These are phyloP conservation scores for Maniola jurtina DNA, from an alignment of 1,140 invertebrate genomes.

Conservation along the genomic window DNA sequence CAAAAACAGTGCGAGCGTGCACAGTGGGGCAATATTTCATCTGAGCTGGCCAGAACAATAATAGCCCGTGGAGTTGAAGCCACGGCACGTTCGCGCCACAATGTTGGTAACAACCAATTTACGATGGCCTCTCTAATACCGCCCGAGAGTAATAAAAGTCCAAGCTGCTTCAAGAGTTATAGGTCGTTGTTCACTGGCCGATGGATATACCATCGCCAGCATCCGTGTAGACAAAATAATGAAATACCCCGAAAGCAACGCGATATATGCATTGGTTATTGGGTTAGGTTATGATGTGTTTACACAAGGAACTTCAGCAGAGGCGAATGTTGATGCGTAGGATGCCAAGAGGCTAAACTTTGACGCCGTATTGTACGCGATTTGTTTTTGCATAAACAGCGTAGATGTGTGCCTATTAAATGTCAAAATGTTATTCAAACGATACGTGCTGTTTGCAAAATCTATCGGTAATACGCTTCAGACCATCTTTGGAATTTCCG, in stretches of 20 bases:
- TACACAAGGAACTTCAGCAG: constrained; percentile 55
- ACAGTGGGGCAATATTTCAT: constrained; percentile 77
- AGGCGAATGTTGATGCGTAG: constrained; percentile 66
- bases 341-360: constrained; percentile 62
- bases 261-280: constrained; percentile 71
- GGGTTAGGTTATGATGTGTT: constrained; percentile 76
- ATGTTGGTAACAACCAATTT: constrained; percentile 59
- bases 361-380: constrained; percentile 26
- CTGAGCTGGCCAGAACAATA: constrained; percentile 76
- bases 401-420: constrained; percentile 30
- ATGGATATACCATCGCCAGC: constrained; percentile 62
- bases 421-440: constrained; percentile 35
- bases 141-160: constrained; percentile 22
- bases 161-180: constrained; percentile 19
- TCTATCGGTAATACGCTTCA: background rate
- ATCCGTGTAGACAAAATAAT: constrained; percentile 78
- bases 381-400: constrained; percentile 28
- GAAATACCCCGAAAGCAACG: constrained; percentile 74
- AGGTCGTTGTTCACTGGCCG: constrained; percentile 47
- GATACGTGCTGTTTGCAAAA: constrained; percentile 26
- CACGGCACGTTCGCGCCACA: constrained; percentile 76
- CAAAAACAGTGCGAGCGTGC: constrained; percentile 68
- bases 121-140: constrained; percentile 37
- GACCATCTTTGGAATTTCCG: constrained; percentile 5
- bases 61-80: constrained; percentile 71